phyloP scores from a whole-genome alignment of 2,113 vertebrate species.

The Nicator chloris region DNA sequence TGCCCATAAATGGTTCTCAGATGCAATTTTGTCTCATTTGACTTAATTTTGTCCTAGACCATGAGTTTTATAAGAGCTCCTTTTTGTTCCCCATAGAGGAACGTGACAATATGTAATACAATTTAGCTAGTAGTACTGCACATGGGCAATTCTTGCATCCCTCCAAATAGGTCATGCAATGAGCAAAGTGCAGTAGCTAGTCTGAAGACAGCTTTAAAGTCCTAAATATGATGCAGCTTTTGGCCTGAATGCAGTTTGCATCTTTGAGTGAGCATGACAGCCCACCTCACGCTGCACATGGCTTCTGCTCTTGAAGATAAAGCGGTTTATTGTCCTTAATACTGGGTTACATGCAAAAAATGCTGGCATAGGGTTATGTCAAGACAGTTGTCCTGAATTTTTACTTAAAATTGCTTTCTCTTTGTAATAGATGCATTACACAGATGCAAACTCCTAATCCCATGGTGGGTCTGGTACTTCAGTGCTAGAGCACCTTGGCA shows the following conservation, averaged over 20 bases:
- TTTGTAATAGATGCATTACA: neutral
- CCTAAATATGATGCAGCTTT: neutral
- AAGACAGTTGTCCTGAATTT: neutral
- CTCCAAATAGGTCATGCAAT: neutral
- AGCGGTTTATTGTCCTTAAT: neutral
- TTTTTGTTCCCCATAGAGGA: neutral
- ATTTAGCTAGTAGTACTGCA: neutral
- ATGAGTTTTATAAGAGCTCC: neutral
- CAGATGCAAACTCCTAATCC: neutral
- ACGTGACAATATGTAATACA: fast-evolving
- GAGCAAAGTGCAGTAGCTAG: neutral
- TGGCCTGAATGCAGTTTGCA: neutral
- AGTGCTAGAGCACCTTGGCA: neutral
- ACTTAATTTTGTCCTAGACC: neutral
- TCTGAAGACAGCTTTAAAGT: neutral
- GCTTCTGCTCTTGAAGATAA: neutral
- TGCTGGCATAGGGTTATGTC: neutral
- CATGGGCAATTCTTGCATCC: neutral
- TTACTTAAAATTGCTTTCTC: neutral
- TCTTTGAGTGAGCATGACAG: neutral
- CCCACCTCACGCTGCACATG: neutral
- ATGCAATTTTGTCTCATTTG: too few relatives aligned
- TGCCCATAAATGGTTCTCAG: neutral
- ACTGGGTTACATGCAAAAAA: neutral
- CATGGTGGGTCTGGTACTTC: neutral